Evolutionary conservation across 2,888 invertebrate genomes (phyloP).

Genomic region (Balanococcus diminutus): DNA sequence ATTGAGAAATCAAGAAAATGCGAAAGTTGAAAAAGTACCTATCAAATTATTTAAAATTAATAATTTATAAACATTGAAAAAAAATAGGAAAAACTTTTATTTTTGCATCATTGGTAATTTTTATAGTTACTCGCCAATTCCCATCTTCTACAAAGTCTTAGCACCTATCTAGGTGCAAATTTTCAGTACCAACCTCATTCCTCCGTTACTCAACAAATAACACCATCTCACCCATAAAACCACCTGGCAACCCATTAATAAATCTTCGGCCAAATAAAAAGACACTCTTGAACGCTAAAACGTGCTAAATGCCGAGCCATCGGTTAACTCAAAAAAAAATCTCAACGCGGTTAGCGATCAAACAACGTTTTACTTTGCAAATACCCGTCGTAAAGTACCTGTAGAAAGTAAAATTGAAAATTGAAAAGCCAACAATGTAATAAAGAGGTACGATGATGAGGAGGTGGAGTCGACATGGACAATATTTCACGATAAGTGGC

Average conservation of each 20-base stretch:
- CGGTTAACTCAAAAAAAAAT: not conserved
- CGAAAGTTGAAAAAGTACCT: too few relatives aligned
- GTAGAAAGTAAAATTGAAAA: slow-evolving; percentile 40
- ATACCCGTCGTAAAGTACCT: not conserved
- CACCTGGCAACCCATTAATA: not conserved
- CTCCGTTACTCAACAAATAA: not conserved
- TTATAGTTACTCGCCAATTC: too few relatives aligned
- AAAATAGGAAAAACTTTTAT: too few relatives aligned
- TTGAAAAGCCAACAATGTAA: slow-evolving; percentile 40
- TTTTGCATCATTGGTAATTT: too few relatives aligned
- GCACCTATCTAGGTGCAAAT: too few relatives aligned
- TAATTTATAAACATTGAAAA: too few relatives aligned
- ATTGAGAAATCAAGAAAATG: too few relatives aligned
- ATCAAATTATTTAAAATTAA: too few relatives aligned
- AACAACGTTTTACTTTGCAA: slow-evolving; percentile 16
- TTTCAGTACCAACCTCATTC: not conserved
- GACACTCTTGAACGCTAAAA: not conserved
- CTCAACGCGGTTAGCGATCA: not conserved
- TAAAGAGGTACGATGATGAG: slow-evolving; percentile 1
- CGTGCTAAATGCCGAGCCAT: not conserved
- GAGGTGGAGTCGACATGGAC: slow-evolving; percentile 27
- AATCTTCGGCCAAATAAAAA: not conserved
- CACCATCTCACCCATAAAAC: not conserved
- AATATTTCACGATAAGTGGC: slow-evolving; percentile 43
- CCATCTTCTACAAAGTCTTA: too few relatives aligned